Evolutionary conservation across 2,888 invertebrate species (phyloP), one percentile per base, ranked within the genome.

Genomic region (Acleris literana): DNA sequence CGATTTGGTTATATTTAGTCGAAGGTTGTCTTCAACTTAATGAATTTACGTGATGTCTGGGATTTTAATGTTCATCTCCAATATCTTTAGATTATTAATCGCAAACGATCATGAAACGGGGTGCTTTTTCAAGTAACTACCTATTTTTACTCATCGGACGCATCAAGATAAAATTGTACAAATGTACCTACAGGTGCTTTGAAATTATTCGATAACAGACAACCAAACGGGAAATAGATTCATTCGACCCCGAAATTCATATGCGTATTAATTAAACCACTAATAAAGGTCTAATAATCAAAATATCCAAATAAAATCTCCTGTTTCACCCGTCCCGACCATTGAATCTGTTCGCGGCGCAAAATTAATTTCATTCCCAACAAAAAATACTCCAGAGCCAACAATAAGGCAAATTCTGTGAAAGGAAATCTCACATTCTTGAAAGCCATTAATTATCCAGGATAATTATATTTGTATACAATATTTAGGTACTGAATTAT

Each of bases 281-380:
- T 70, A 74, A 70, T 72, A 73, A 69, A 71, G 70, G 69, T 71
- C 70, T 71, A 71, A 74, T 72, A 72, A 73, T 74, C 70, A 73
- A 71, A 72, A 67, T 68, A 68, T 61, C 64, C 64, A 65, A 69
- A 69, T 64, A 74, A 76, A 74, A 70, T 76, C 71, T 75, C 74
- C 69, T 69, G 70, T 77, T 75, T 69, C 70, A 66, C 58, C 64
- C 64, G 65, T 63, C 48, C 64, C 69, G 64, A 70, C 81, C 83
- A 86, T 84, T 84, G 81, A 78, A 84, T 82, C 80, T 85, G 88
- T 89, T 90, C 81, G 79, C 79, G 76, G 81, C 84, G 83, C 84
- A 83, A 86, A 88, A 90, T 90, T 87, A 86, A 85, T 74, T 74
- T 77, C 83, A 71, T 74, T 74, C 69, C 70, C 83, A 39, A 83